A percentile compares a stretch with the other conserved stretches of the same genome.
Conservation (phyloP, 2,113 vertebrate genomes). For the Syngnathus floridae region DNA sequence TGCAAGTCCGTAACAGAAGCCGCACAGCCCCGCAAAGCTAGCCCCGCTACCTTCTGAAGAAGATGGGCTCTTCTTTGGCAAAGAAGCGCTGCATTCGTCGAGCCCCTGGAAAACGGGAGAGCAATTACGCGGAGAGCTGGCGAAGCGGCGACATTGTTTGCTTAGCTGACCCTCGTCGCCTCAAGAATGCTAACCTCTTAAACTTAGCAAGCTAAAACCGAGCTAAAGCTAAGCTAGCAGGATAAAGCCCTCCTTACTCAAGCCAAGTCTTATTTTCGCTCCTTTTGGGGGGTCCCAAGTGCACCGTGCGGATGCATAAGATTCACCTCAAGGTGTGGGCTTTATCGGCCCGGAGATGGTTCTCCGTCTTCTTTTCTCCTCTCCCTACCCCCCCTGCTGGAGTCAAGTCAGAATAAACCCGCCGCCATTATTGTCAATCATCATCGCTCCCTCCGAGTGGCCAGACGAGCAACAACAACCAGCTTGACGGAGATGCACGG, state of each 20-base stretch:
- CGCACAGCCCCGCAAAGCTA: constrained; percentile 40
- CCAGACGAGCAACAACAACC: constrained; percentile 58
- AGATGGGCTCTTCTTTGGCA: constrained; percentile 37
- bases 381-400: constrained; percentile 25
- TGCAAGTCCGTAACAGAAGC: constrained; percentile 37
- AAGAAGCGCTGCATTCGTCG: constrained; percentile 17
- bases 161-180: constrained; percentile 22
- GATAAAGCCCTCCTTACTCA: constrained; percentile 30
- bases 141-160: constrained; percentile 22
- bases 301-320: neutral
- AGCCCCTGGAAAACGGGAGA: neutral
- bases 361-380: constrained; percentile 7
- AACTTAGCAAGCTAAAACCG: constrained; percentile 57
- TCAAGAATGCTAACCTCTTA: constrained; percentile 52
- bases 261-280: constrained; percentile 21
- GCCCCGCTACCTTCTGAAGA: constrained; percentile 39
- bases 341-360: constrained; percentile 35
- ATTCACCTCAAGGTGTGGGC: constrained; percentile 10
- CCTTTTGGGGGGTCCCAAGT: constrained; percentile 3
- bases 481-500: constrained; percentile 46
- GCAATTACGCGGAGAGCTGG: neutral
- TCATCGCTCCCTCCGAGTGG: constrained; percentile 36
- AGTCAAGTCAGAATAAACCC: constrained; percentile 61
- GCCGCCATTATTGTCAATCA: constrained; percentile 78
- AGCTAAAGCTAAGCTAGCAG: constrained; percentile 45